Evolutionary conservation across 2,797 vertebrate genomes (phyloP).

Genomic region (Erethizon dorsatum): DNA sequence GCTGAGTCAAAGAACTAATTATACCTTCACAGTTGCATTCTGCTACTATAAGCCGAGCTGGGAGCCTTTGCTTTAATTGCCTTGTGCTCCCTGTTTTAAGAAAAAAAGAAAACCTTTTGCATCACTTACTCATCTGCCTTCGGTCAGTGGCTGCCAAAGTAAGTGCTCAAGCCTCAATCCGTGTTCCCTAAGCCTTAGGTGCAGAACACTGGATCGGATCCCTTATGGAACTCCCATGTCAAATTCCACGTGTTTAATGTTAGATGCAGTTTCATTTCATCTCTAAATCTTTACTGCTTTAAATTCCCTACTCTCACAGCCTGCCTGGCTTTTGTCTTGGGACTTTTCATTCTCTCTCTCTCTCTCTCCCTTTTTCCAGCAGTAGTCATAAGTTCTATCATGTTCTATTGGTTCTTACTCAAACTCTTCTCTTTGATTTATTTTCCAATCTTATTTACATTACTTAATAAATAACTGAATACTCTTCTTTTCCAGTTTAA

Average conservation of each 20-base stretch:
- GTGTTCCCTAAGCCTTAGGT: neutral
- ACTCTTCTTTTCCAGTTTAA: neutral
- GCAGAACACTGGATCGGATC: neutral
- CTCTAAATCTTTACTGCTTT: neutral
- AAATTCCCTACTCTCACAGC: neutral
- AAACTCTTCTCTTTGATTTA: neutral
- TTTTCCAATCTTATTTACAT: neutral
- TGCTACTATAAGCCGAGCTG: neutral
- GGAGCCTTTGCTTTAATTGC: conserved; percentile 34
- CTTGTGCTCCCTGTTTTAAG: conserved; percentile 9
- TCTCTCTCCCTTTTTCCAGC: neutral
- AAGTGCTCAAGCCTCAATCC: neutral
- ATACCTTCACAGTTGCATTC: conserved; percentile 55
- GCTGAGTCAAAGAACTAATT: conserved; percentile 74
- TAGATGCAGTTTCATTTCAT: neutral
- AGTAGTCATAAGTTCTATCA: neutral
- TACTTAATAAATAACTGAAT: neutral
- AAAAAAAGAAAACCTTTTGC: neutral
- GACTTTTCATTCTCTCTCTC: neutral
- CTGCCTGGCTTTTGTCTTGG: neutral
- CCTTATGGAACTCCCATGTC: neutral
- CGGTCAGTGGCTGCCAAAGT: neutral
- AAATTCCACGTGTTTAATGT: neutral
- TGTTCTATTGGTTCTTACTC: neutral
- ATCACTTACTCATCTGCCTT: conserved; percentile 23